Conservation (phyloP, 2,113 vertebrate genomes). For the Astatoreochromis straeleni region DNA sequence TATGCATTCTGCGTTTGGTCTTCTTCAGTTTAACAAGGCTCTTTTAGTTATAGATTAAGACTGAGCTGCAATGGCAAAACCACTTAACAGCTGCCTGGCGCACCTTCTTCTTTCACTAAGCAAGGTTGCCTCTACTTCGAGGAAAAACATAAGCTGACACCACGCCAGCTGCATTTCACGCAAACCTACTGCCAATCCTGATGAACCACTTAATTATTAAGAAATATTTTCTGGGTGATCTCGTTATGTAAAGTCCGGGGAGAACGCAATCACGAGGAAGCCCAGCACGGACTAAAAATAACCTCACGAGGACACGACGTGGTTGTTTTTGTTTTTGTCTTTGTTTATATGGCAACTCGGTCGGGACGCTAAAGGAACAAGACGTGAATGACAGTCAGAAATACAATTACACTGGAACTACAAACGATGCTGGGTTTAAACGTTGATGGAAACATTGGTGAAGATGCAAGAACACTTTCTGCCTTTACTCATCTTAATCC, state of each 20-base stretch:
- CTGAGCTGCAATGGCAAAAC: not conserved
- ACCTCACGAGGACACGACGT: not conserved
- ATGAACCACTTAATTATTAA: not conserved
- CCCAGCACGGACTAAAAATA: not conserved
- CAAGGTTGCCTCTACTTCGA: not conserved
- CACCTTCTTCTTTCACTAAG: not conserved
- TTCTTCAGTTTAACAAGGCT: not conserved
- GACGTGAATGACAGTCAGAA: not conserved
- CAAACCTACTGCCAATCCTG: not conserved
- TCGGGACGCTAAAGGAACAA: not conserved
- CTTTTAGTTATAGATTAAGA: not conserved
- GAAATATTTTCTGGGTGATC: not conserved
- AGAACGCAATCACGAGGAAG: not conserved
- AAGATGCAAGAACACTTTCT: not conserved
- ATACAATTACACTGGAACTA: not conserved
- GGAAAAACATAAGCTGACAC: not conserved
- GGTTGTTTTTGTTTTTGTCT: not conserved
- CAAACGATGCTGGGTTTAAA: not conserved
- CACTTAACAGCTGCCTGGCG: not conserved
- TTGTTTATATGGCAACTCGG: not conserved
- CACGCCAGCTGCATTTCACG: not conserved
- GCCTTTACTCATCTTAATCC: not conserved
- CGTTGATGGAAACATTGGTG: not conserved
- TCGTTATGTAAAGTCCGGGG: fast-evolving
- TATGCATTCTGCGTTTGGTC: not conserved